Conservation (phyloP, 2,113 vertebrate species). For the Chloebia gouldiae region DNA sequence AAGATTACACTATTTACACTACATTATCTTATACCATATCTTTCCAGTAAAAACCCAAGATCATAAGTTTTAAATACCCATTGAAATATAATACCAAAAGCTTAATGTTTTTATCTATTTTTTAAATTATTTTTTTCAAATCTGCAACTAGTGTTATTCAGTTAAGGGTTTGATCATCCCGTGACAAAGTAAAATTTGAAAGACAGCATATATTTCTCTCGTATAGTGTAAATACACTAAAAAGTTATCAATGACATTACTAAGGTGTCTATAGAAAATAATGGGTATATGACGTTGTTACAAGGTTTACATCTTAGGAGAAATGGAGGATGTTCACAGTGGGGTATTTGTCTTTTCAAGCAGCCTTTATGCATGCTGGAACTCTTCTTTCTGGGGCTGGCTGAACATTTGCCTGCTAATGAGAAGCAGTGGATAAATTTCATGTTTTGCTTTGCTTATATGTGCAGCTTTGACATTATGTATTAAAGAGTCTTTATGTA, state of each 20-base stretch:
- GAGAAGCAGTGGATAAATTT: background rate
- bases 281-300: background rate
- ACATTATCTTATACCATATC: background rate
- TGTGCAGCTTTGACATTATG: accelerated
- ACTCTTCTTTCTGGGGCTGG: background rate
- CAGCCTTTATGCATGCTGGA: background rate
- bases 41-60: background rate
- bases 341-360: background rate
- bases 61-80: background rate
- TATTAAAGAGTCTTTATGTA: background rate
- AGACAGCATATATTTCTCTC: background rate
- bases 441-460: background rate
- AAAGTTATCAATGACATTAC: background rate
- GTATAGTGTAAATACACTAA: background rate
- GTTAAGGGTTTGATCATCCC: background rate
- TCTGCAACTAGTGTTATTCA: background rate
- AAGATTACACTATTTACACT: background rate
- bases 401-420: background rate
- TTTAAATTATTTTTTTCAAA: background rate
- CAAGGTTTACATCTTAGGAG: background rate
- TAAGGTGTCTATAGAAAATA: background rate
- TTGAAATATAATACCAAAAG: background rate
- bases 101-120: background rate
- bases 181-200: background rate
- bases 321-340: background rate